Evolutionary conservation across 1,140 invertebrate species (phyloP).

Genomic region (Rhynchophorus ferrugineus): DNA sequence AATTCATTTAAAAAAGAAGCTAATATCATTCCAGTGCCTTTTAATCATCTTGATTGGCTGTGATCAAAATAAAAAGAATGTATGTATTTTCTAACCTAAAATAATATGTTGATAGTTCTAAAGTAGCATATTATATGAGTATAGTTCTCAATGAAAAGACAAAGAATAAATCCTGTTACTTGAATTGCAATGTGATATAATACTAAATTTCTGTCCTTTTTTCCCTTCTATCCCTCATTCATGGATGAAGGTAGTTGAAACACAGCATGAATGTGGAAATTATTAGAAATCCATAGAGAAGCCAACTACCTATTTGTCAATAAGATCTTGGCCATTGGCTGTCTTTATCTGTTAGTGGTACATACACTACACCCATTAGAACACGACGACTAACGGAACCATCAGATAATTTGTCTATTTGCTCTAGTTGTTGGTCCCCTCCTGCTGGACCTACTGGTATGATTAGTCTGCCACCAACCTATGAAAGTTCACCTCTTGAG

Average conservation of each 20-base stretch:
- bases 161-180: no score
- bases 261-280: background rate
- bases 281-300: background rate
- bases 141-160: no score
- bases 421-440: constrained; percentile 73
- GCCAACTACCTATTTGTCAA: constrained; percentile 23
- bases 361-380: constrained; percentile 95
- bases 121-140: no score
- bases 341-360: constrained; percentile 87
- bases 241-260: constrained; percentile 4
- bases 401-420: constrained; percentile 81
- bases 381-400: constrained; percentile 69
- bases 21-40: no score
- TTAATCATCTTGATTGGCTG: no score
- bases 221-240: no score
- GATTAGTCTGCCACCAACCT: constrained; percentile 79
- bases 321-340: constrained; percentile 47
- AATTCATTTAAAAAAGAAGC: no score
- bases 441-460: constrained; percentile 83
- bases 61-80: no score
- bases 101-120: no score
- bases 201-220: background rate
- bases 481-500: no score
- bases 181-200: no score
- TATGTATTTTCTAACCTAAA: no score